Evolutionary conservation across 2,888 invertebrate species (phyloP), one percentile per base, ranked within the genome.

Genomic region (Pogonocherus hispidulus): DNA sequence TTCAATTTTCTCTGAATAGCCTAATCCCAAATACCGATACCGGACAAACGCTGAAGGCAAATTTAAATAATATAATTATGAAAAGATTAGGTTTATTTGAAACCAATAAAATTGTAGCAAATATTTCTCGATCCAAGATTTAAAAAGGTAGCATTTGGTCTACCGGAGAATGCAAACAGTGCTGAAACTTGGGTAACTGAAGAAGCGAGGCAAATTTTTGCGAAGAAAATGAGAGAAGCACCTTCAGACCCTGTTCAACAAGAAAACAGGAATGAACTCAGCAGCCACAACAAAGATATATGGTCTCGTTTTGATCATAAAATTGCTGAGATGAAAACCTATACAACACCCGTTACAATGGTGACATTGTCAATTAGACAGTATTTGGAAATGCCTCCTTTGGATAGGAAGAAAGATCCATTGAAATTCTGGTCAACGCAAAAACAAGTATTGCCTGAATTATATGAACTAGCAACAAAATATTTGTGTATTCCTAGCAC

Each of bases 71-170:
- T 2, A 32, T 6, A 2, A 6, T 32, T 1, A 32, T 11, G 8
- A 11, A 49, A 18, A 19, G 65, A 32, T 60, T 62, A 37, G 67
- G 57, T 18, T 41, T 3, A 41, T 51, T 67, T 9, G 70, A 69
- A 54, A 44, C 11, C 52, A 73, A 69, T 44, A 67, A 59, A 56
- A 71, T 59, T 62, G 67, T 69, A 32, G 55, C 66, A 0, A 72
- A 76, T 64, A 14, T 74, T 78, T 44, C 44, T 78, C 1, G 77
- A 78, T 64, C 75, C 73, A 9, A 64, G 76, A 41, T 72, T 77
- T 52, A 71, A 76, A 62, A 76, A 75, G 67, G 6, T 54, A 9
- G 75, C 67, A 11, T 75, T 73, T 70, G 73, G 72, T 27, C 6
- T 55, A 1, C 69, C 68, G 16, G 59, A 66, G 18, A 77, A 77